Percentiles rank a stretch among this genome's conserved stretches.
Evolutionary conservation across 2,888 invertebrate species (phyloP).

Genomic region (Ernsta delagoae): DNA sequence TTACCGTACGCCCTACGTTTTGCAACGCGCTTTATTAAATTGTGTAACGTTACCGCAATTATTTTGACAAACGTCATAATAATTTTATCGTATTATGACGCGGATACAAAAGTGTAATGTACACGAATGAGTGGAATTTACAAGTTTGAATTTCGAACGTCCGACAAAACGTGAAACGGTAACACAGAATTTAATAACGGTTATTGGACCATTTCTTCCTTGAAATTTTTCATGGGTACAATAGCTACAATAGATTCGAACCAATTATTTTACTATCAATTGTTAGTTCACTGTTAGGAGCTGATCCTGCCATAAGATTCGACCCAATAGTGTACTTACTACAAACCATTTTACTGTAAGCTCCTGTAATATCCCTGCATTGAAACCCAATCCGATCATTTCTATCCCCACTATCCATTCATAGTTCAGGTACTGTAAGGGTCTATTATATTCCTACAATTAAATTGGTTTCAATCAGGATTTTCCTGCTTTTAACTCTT

Average conservation of each 20-base stretch:
- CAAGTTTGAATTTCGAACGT: background rate
- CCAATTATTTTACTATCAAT: too few species aligned
- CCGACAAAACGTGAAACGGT: background rate
- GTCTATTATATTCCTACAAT: too few species aligned
- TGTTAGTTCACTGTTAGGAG: background rate
- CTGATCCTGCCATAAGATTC: too few species aligned
- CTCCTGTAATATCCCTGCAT: too few species aligned
- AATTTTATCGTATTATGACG: background rate
- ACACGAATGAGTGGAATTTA: background rate
- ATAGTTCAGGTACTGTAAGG: too few species aligned
- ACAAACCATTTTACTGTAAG: too few species aligned
- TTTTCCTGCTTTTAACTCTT: too few species aligned
- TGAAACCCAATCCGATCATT: too few species aligned
- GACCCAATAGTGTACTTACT: too few species aligned
- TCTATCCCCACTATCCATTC: too few species aligned
- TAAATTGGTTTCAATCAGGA: too few species aligned
- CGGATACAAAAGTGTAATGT: background rate
- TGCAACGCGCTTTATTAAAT: slow-evolving; percentile 4
- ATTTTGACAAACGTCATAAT: background rate
- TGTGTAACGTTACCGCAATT: slow-evolving; percentile 3
- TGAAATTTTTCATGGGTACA: background rate
- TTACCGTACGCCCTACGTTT: background rate
- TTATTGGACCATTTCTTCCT: background rate
- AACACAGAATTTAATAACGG: background rate
- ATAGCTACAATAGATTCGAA: too few species aligned